Evolutionary conservation across 2,888 invertebrate species (phyloP), one percentile per base, ranked within the genome.

Genomic region (Tetheella fluctuosa): DNA sequence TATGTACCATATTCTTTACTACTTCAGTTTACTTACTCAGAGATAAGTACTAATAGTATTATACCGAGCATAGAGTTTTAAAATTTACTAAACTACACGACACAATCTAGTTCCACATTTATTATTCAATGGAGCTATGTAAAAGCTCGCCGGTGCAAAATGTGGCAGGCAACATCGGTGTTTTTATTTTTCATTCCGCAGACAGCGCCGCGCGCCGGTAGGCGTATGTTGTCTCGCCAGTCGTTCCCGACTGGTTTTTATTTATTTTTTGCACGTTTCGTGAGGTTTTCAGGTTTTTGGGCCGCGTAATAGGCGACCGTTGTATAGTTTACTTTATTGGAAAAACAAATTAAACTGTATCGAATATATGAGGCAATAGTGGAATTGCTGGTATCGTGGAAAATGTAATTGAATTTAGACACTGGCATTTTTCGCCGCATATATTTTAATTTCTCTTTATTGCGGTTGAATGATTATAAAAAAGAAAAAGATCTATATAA

Each of bases 41-140:
- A n/a, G n/a, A n/a, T n/a, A n/a, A n/a, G n/a, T n/a, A n/a, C n/a
- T n/a, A n/a, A n/a, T n/a, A n/a, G n/a, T n/a, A n/a, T n/a, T n/a
- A n/a, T n/a, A n/a, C n/a, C n/a, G n/a, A n/a, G n/a, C n/a, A n/a
- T n/a, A n/a, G n/a, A n/a, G n/a, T n/a, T n/a, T n/a, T n/a, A n/a
- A n/a, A n/a, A n/a, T n/a, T n/a, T n/a, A n/a, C n/a, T n/a, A n/a
- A n/a, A n/a, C n/a, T n/a, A n/a, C n/a, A n/a, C n/a, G n/a, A n/a
- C n/a, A n/a, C n/a, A n/a, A n/a, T n/a, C n/a, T n/a, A n/a, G n/a
- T n/a, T n/a, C n/a, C n/a, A n/a, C n/a, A n/a, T 85, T 77, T 82
- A 74, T 85, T 83, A 85, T 85, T 83, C 81, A 84, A 70, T 68
- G 64, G 63, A 67, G 63, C 71, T 70, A 73, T 70, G 74, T 75